Percentiles rank a stretch among this genome's conserved stretches.
phyloP scores from a whole-genome alignment of 2,113 vertebrate genomes.

The Willisornis vidua region DNA sequence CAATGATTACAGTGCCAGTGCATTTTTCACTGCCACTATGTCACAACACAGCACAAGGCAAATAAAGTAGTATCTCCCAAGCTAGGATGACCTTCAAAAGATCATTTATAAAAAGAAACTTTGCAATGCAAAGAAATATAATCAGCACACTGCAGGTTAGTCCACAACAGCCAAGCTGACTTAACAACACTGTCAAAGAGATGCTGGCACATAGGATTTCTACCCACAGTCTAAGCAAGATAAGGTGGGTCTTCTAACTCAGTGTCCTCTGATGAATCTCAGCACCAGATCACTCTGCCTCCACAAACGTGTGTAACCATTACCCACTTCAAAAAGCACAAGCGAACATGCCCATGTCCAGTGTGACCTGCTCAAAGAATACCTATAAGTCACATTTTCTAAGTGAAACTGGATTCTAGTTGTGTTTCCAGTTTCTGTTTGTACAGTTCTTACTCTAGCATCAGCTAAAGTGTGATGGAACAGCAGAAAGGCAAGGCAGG shows the following conservation, averaged over 20 bases:
- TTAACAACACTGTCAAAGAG: background rate
- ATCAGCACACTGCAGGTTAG: background rate
- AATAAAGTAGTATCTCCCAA: background rate
- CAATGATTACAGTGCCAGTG: background rate
- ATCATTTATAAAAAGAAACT: background rate
- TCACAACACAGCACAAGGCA: background rate
- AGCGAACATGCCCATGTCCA: background rate
- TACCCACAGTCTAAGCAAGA: background rate
- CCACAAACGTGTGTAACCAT: background rate
- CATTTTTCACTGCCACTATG: constrained; percentile 7
- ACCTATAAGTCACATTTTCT: background rate
- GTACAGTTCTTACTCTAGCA: background rate
- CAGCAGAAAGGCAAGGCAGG: background rate
- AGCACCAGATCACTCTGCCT: background rate
- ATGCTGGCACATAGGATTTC: background rate
- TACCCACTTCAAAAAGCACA: background rate
- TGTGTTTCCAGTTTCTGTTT: background rate
- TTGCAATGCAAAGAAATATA: constrained; percentile 13
- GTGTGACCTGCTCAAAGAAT: background rate
- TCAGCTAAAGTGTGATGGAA: background rate
- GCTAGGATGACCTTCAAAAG: constrained; percentile 4
- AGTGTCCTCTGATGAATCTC: background rate
- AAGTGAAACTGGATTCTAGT: background rate
- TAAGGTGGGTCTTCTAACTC: background rate
- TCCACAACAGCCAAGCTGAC: background rate